These are phyloP conservation scores for Tolypeutes matacus DNA, from an alignment of 2,797 vertebrate genomes.

Conservation along the genomic window DNA sequence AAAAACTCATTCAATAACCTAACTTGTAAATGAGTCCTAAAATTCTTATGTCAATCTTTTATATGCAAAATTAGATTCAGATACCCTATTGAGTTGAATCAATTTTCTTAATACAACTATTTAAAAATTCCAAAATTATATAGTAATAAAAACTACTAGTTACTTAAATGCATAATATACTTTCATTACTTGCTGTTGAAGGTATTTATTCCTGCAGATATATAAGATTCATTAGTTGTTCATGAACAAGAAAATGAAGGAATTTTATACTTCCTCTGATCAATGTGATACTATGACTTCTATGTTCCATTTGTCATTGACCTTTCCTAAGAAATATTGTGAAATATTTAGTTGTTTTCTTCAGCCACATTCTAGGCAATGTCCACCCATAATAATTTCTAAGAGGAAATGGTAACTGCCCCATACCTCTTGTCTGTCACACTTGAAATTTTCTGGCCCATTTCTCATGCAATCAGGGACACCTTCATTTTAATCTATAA, in stretches of 20 bases:
- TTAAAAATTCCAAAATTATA: constrained; percentile 37
- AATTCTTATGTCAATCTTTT: not conserved
- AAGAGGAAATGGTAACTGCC: not conserved
- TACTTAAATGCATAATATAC: not conserved
- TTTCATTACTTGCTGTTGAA: not conserved
- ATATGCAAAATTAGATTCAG: not conserved
- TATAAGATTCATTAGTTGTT: not conserved
- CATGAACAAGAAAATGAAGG: not conserved
- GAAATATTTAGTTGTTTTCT: not conserved
- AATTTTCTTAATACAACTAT: constrained; percentile 8
- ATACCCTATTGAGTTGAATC: not conserved
- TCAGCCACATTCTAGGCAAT: not conserved
- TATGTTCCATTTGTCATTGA: not conserved
- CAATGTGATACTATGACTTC: not conserved
- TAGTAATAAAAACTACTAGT: not conserved
- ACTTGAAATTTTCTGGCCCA: not conserved
- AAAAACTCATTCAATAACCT: not conserved
- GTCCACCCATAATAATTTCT: not conserved
- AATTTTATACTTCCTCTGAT: not conserved
- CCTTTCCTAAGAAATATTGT: not conserved
- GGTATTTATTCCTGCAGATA: not conserved
- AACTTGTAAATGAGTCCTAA: not conserved
- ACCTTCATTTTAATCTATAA: constrained; percentile 7
- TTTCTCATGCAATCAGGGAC: not conserved
- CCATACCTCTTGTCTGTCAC: not conserved